Conservation (phyloP, 2,888 invertebrate species). For the Leptopilina drosophilae region DNA sequence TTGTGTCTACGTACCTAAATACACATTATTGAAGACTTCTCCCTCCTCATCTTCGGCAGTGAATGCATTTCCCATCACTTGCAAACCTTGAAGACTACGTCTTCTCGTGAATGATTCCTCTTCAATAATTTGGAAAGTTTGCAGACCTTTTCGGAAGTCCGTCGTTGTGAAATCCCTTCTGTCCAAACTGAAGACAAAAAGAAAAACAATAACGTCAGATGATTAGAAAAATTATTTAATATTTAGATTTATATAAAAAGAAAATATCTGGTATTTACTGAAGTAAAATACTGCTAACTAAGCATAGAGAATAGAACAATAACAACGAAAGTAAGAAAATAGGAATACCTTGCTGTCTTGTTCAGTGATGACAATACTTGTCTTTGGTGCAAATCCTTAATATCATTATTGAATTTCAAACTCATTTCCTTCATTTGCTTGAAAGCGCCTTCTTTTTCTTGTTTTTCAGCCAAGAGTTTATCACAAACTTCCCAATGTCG, state of each 20-base stretch:
- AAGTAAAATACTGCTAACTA: too few species aligned
- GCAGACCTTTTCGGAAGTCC: conserved; percentile 45
- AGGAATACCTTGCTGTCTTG: conserved; percentile 63
- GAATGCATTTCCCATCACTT: conserved; percentile 73
- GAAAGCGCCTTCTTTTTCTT: conserved; percentile 79
- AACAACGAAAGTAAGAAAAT: not conserved
- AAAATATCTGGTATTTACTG: too few species aligned
- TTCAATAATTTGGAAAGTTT: conserved; percentile 61
- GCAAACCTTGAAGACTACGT: conserved; percentile 69
- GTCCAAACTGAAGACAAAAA: conserved; percentile 60
- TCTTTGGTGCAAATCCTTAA: conserved; percentile 44
- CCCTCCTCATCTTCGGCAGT: conserved; percentile 88
- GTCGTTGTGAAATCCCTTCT: conserved; percentile 59
- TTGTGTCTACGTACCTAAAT: conserved; percentile 78
- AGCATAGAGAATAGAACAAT: too few species aligned
- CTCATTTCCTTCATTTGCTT: conserved; percentile 69
- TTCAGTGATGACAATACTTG: conserved; percentile 30
- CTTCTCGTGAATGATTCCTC: conserved; percentile 67
- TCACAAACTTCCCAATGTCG: conserved; percentile 82
- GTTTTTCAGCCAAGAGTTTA: conserved; percentile 80
- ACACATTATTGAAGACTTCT: conserved; percentile 90
- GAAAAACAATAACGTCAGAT: not conserved
- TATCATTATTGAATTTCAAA: conserved; percentile 44
- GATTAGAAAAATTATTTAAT: too few species aligned
- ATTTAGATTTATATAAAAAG: too few species aligned